phyloP scores from a whole-genome alignment of 2,797 vertebrate species.

The Scolopax rusticola region DNA sequence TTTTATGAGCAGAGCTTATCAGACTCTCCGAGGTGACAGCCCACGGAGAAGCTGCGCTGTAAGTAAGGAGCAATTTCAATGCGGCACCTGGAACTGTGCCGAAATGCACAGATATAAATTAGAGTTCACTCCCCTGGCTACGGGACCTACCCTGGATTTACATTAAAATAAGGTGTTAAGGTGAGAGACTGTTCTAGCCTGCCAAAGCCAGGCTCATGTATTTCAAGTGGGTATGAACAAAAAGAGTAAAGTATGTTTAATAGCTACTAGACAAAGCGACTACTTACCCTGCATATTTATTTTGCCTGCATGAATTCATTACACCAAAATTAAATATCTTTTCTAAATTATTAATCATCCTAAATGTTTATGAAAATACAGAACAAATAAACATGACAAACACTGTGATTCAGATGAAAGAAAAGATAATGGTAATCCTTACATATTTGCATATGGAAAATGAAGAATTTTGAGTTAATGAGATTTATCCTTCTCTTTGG shows the following conservation, averaged over 20 bases:
- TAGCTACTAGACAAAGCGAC: not conserved
- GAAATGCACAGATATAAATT: not conserved
- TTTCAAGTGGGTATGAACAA: not conserved
- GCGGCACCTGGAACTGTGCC: not conserved
- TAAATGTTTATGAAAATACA: conserved; percentile 64
- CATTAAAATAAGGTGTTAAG: not conserved
- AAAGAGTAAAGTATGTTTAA: not conserved
- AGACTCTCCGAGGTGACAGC: not conserved
- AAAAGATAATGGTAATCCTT: conserved; percentile 26
- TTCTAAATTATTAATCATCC: conserved; percentile 59
- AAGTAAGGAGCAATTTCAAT: not conserved
- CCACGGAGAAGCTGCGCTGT: not conserved
- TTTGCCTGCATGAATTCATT: not conserved
- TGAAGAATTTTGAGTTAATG: conserved; percentile 37
- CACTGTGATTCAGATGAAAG: conserved; percentile 18
- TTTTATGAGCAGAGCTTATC: not conserved
- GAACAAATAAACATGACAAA: conserved; percentile 29
- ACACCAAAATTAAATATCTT: not conserved
- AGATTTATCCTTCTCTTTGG: conserved; percentile 66
- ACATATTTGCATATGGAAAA: conserved; percentile 41
- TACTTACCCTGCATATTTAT: conserved; percentile 41
- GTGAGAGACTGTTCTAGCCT: not conserved
- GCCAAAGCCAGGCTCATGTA: not conserved
- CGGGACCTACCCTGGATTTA: not conserved
- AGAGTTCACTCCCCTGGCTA: not conserved